Base-by-base conservation (phyloP, 92 coral and sea anemone species). In the Zoanthus gigantus region DNA sequence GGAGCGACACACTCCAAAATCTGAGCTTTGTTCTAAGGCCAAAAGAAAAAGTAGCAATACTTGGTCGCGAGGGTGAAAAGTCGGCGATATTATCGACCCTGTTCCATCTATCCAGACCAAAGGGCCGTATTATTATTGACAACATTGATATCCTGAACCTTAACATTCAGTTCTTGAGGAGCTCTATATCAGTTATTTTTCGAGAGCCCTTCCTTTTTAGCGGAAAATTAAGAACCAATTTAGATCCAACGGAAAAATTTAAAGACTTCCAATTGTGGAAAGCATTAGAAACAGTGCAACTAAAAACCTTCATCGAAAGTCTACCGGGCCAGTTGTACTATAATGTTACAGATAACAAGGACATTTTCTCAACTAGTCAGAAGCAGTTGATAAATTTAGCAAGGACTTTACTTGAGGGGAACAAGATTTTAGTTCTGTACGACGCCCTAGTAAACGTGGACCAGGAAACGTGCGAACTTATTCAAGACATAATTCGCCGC, bases 151-250 rank as follows among this genome's bases (percentile, higher is more conserved):
- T 88, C 37, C 30, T 71, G 50, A 76, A 69, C 32, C 50, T 91
- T 8, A 88, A 78, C 7, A 86, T 88, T 44, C 82, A 63, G 8
- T 83, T 82, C 44, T 74, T 87, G 77, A 77, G 93, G 71, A 68
- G 58, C 29, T 90, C 76, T n/a, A 74, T 91, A n/a, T 76, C 88
- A 71, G 91, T 84, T 47, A 46, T 88, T 6, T 63, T 77, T 73
- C 77, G 85, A 52, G 86, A 88, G 10, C 89, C 91, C 11, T 88
- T 91, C 45, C 60, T 91, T 14, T 91, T 91, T 84, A 88, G 88
- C 16, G 83, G 88, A 77, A 74, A 71, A 2, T 76, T 91, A 28
- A 47, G 93, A 48, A 46, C 63, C 73, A 91, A 91, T 44, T 86
- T 91, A 60, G 93, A 91, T 44, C 93, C 93, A 47, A 85, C 79